A percentile compares a stretch with the other conserved stretches of the same genome.
Evolutionary conservation across 2,797 vertebrate genomes (phyloP).

Genomic region (Manis pentadactyla): DNA sequence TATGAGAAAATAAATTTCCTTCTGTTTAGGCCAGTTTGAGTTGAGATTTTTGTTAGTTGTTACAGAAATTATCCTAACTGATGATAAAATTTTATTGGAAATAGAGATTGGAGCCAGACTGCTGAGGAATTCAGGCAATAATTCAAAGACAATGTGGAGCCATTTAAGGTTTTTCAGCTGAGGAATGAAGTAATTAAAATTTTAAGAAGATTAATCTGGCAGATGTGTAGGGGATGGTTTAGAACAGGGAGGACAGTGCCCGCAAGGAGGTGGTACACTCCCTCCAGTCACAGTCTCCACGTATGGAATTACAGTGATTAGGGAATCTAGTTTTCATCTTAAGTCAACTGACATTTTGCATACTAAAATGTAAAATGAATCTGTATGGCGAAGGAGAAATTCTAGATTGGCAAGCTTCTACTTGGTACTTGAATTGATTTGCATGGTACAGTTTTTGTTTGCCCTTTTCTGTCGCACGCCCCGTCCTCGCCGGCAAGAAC

Average conservation of each 20-base stretch:
- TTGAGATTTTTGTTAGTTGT: constrained; percentile 21
- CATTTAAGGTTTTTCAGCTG: constrained; percentile 46
- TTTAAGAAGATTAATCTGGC: constrained; percentile 14
- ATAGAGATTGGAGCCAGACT: constrained; percentile 27
- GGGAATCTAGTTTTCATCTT: neutral
- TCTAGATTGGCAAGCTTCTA: neutral
- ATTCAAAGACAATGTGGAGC: constrained; percentile 58
- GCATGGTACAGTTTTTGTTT: neutral
- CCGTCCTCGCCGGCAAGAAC: too few species aligned
- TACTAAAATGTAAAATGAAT: constrained; percentile 14
- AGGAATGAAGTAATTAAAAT: constrained; percentile 55
- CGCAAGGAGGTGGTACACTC: neutral
- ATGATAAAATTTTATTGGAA: constrained; percentile 52
- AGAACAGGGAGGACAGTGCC: neutral
- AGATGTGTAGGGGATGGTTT: neutral
- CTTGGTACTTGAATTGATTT: constrained; percentile 13
- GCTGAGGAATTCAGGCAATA: constrained; percentile 40
- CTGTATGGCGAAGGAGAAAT: neutral
- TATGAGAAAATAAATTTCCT: neutral
- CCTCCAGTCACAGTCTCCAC: neutral
- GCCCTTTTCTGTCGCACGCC: too few species aligned
- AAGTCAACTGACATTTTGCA: neutral
- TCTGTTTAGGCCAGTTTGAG: neutral
- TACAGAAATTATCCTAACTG: constrained; percentile 21
- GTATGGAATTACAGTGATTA: neutral